phyloP scores from a whole-genome alignment of 2,797 vertebrate species.

The Notolepis coatsorum region DNA sequence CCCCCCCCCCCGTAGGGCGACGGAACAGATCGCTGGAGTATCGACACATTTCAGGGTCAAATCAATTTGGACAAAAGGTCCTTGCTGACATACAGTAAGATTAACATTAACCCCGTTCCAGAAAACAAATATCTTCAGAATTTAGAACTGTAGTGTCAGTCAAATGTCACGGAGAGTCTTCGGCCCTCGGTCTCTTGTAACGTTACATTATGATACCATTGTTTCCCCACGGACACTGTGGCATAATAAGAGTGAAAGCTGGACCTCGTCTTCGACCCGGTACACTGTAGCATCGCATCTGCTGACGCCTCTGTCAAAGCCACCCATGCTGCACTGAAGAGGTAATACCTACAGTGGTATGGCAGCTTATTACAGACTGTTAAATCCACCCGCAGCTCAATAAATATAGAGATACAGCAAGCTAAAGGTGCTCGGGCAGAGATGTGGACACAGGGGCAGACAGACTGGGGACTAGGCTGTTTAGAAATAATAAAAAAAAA shows the following conservation, averaged over 20 bases:
- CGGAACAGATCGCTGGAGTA: too few relatives aligned
- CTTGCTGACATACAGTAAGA: constrained; percentile 58
- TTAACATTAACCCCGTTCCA: constrained; percentile 44
- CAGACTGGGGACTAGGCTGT: constrained; percentile 30
- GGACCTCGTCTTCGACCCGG: constrained; percentile 29
- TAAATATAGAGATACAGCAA: constrained; percentile 23
- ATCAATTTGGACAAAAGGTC: constrained; percentile 25
- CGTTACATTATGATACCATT: constrained; percentile 47
- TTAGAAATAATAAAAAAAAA: constrained; percentile 29
- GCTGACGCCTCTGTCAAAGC: constrained; percentile 37
- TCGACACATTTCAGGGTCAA: too few relatives aligned
- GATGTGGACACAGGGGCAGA: not conserved
- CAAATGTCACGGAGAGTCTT: constrained; percentile 31
- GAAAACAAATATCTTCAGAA: constrained; percentile 41
- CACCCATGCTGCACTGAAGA: constrained; percentile 21
- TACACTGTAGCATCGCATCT: constrained; percentile 38
- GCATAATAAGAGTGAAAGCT: constrained; percentile 35
- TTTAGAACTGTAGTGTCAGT: constrained; percentile 30
- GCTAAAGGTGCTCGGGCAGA: too few relatives aligned
- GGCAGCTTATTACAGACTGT: constrained; percentile 44
- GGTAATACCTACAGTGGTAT: constrained; percentile 44
- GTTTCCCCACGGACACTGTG: constrained; percentile 66
- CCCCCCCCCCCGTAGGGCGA: too few relatives aligned
- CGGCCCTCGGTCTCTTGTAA: constrained; percentile 45
- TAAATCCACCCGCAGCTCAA: constrained; percentile 38